Conservation (phyloP, 2,888 invertebrate genomes). For the Phlogophora meticulosa region DNA sequence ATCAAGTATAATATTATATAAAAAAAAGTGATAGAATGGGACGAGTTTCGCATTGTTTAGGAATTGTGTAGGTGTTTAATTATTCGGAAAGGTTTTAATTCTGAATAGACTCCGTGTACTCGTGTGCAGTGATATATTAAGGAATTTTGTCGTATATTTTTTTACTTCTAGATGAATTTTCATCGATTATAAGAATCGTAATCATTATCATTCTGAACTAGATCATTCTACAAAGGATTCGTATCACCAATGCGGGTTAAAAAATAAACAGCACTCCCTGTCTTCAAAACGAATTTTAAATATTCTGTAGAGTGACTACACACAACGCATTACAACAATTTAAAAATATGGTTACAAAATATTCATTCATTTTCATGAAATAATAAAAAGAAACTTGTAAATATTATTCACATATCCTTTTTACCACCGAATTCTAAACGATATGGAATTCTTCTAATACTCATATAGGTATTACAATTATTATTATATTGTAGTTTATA, state of each 20-base stretch:
- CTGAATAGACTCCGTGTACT: conserved; percentile 52
- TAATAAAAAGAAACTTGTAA: conserved; percentile 51
- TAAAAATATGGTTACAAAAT: conserved; percentile 13
- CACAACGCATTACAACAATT: background rate
- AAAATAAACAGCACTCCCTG: too few relatives aligned
- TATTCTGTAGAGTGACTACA: conserved; percentile 19
- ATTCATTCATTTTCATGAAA: conserved; percentile 22
- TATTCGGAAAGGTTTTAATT: conserved; percentile 42
- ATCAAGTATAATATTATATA: conserved; percentile 20
- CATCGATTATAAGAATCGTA: conserved; percentile 44
- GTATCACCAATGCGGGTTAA: background rate
- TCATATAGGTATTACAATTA: conserved; percentile 72
- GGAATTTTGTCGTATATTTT: conserved; percentile 66
- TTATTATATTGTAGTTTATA: conserved; percentile 59
- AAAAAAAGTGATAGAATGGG: conserved; percentile 47
- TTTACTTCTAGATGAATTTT: conserved; percentile 62
- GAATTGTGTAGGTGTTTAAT: conserved; percentile 59
- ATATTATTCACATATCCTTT: conserved; percentile 77
- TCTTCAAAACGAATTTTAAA: background rate
- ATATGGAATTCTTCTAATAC: conserved; percentile 80
- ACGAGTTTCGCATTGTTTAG: conserved; percentile 55
- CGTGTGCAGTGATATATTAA: conserved; percentile 61
- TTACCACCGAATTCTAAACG: conserved; percentile 84
- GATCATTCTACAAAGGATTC: background rate
- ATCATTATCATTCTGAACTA: background rate